Evolutionary conservation across 2,113 vertebrate species (phyloP).

Genomic region (Euleptes europaea): DNA sequence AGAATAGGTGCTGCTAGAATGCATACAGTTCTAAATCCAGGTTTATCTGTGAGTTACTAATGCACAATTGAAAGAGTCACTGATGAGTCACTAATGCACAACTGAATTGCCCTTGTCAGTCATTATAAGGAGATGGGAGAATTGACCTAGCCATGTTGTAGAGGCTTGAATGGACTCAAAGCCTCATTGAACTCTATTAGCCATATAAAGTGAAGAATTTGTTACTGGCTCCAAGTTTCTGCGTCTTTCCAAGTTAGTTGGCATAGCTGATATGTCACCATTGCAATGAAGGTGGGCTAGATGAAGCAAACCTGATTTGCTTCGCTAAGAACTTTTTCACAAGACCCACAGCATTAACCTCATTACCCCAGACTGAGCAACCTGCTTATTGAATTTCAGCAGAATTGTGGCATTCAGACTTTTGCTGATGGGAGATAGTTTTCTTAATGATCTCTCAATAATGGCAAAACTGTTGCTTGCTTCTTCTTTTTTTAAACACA

Average conservation of each 20-base stretch:
- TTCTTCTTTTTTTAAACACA: neutral
- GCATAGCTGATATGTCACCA: neutral
- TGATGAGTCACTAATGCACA: no score
- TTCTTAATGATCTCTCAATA: slow-evolving; percentile 44
- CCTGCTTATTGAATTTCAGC: neutral
- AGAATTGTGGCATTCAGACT: slow-evolving; percentile 19
- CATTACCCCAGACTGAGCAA: neutral
- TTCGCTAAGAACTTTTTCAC: neutral
- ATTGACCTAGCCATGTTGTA: no score
- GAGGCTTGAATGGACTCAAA: neutral
- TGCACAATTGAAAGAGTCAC: no score
- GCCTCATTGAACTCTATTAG: neutral
- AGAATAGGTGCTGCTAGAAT: neutral
- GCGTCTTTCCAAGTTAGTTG: neutral
- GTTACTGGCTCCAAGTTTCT: neutral
- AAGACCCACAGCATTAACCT: neutral
- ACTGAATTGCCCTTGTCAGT: neutral
- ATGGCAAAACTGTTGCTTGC: slow-evolving; percentile 36
- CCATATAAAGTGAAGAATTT: neutral
- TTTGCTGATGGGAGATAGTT: slow-evolving; percentile 23
- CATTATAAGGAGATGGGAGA: neutral
- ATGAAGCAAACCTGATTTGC: neutral
- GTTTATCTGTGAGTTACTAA: neutral
- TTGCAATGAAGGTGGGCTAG: neutral
- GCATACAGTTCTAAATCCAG: neutral